Conservation (phyloP, 2,113 vertebrate genomes). For the Saguinus imperator region DNA sequence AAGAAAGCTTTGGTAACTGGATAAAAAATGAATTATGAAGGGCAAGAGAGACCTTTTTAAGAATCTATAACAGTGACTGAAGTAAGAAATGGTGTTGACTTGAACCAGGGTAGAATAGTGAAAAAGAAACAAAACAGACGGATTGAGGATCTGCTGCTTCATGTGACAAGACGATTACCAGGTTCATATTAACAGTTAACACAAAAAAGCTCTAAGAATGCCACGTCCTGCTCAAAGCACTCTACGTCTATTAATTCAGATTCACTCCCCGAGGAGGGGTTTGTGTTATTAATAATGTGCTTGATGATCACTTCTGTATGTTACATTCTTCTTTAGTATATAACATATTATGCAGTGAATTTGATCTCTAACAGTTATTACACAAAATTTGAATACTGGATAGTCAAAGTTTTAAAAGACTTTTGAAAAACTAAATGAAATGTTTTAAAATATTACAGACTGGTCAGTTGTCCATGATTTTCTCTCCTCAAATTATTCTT, state of each 20-base stretch:
- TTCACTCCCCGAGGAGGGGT: neutral
- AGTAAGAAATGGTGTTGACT: neutral
- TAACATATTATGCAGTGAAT: neutral
- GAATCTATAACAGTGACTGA: neutral
- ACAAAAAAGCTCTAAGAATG: neutral
- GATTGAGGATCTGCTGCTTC: neutral
- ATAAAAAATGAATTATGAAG: neutral
- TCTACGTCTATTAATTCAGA: neutral
- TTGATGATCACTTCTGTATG: neutral
- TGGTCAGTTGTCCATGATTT: neutral
- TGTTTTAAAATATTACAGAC: neutral
- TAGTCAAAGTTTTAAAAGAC: neutral
- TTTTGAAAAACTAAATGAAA: neutral
- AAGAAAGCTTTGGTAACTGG: neutral
- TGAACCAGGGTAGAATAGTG: neutral
- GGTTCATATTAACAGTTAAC: neutral
- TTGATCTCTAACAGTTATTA: neutral
- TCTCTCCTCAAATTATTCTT: neutral
- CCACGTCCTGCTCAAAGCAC: neutral
- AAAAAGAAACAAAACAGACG: neutral
- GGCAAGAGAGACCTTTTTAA: neutral
- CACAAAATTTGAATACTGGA: neutral
- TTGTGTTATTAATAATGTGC: neutral
- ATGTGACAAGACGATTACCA: accelerated
- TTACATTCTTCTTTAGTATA: neutral